Conservation (phyloP, 2,797 vertebrate genomes). For the Erethizon dorsatum region DNA sequence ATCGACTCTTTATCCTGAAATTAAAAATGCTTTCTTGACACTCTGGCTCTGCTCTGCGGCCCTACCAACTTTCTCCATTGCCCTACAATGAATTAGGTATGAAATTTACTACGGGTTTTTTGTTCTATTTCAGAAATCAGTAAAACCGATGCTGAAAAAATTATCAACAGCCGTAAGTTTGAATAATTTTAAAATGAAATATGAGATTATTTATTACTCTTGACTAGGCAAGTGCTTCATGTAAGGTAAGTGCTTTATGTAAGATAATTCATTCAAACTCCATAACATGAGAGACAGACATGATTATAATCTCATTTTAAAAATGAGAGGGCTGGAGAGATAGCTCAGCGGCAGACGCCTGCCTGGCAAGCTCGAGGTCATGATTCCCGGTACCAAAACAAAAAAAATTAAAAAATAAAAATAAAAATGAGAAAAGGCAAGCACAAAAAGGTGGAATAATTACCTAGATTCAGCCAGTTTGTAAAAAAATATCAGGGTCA, state of each 20-base stretch:
- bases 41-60: neutral
- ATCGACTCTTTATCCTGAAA: neutral
- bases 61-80: neutral
- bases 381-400: neutral
- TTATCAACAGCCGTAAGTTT: conserved; percentile 82
- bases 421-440: neutral
- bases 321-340: neutral
- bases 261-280: conserved; percentile 11
- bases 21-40: neutral
- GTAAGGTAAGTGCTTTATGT: neutral
- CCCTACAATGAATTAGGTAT: neutral
- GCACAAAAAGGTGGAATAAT: neutral
- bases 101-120: conserved; percentile 61
- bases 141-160: conserved; percentile 77
- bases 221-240: neutral
- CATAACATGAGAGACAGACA: neutral
- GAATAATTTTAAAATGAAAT: conserved; percentile 54
- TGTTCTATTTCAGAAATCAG: conserved; percentile 83
- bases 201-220: neutral
- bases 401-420: too few species aligned
- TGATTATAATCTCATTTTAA: neutral
- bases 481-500: neutral
- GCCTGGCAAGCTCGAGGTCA: neutral
- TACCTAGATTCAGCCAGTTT: neutral
- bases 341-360: too few species aligned